Evolutionary conservation across 1,140 invertebrate genomes (phyloP), one percentile per base, ranked within the genome.

Genomic region (Philotrypesis tridentata): DNA sequence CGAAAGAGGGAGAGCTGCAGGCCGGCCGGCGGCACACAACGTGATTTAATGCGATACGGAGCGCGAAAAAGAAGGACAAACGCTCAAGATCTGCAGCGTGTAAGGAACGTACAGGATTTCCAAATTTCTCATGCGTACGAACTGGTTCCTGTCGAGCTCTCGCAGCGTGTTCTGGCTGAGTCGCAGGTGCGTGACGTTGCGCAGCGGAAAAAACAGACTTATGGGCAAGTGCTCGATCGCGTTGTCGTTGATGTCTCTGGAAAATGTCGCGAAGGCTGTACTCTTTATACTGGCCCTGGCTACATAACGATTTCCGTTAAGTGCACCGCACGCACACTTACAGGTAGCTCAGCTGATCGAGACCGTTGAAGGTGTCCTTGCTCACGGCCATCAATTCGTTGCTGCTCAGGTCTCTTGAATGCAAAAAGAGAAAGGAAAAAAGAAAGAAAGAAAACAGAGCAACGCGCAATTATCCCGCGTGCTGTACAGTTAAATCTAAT

Each of bases 171-270:
- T 96, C 85, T 94, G 94, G 87, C 96, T 95, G n/a, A 96, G 88
- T 81, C 95, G 93, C 93, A 96, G 86, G 87, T 96, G 95, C 40
- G 93, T 92, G 7, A 96, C 90, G 86, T 94, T 95, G 70, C 95
- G 93, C 77, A 97, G 89, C 55, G 95, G 93, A 83, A 95, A 93
- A 79, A 97, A 96, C 80, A 97, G 91, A 82, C 93, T 93, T 9
- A 94, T 91, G 1, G 96, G 96, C 29, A 97, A 89, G 88, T 95
- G 95, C 86, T 97, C 95, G 6, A 97, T 92, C 70, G 94, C 90
- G 88, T 97, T 97, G 86, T 96, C 94, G 78, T 95, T 96, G 82
- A 97, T 90, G 88, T 97, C 96, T 81, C 93, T 94, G 88, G 21
- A 80, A 84, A 75, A 82, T 67, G n/a, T 65, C 17, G 0, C 25